These are phyloP conservation scores for Oreochromis niloticus DNA, from an alignment of 2,113 vertebrate genomes.

Conservation along the genomic window DNA sequence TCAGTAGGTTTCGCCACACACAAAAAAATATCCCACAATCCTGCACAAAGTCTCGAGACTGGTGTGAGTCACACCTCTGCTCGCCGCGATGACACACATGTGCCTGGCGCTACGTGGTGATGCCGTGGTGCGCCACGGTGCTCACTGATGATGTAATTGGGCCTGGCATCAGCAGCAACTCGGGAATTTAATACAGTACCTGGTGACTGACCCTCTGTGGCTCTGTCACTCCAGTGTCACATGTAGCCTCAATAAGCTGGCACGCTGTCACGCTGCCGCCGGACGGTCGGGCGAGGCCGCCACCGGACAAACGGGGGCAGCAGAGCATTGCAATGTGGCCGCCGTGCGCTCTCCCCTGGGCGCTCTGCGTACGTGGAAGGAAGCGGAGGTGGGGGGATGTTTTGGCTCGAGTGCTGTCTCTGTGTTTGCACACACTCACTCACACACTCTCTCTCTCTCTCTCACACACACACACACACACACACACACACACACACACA, in stretches of 20 bases:
- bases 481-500: slow-evolving; percentile 22
- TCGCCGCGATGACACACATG: neutral
- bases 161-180: neutral
- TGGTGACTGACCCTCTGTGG: neutral
- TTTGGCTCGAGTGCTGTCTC: slow-evolving; percentile 38
- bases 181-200: neutral
- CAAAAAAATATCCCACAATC: neutral
- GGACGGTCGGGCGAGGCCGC: neutral
- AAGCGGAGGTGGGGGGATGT: neutral
- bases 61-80: neutral
- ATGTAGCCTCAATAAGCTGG: neutral
- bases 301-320: slow-evolving; percentile 43
- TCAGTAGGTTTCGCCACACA: neutral
- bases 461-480: neutral
- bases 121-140: fast-evolving
- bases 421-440: slow-evolving; percentile 58
- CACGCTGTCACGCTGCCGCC: neutral
- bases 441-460: neutral
- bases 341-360: neutral
- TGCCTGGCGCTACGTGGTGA: neutral
- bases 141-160: neutral
- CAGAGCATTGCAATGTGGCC: neutral
- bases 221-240: slow-evolving; percentile 1
- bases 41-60: neutral
- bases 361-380: neutral